phyloP scores from a whole-genome alignment of 1,140 invertebrate genomes.

The Pseudomyrmex flavicornis region DNA sequence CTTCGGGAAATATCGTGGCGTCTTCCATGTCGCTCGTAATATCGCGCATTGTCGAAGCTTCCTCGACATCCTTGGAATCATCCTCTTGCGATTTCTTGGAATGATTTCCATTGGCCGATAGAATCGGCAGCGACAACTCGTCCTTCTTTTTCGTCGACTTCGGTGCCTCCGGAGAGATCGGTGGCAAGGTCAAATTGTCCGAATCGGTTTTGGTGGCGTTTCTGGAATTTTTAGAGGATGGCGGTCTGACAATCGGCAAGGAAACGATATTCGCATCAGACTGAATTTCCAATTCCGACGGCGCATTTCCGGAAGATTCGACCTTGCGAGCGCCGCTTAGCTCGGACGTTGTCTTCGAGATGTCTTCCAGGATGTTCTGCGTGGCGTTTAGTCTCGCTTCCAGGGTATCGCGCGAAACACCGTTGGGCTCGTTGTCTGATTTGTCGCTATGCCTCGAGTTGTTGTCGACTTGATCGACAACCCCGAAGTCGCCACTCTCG shows the following conservation, averaged over 20 bases:
- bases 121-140: constrained; percentile 74
- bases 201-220: constrained; percentile 63
- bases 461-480: not conserved
- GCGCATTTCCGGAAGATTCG: constrained; percentile 31
- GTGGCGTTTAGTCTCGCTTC: constrained; percentile 76
- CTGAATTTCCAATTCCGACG: not conserved
- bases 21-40: constrained; percentile 49
- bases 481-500: not conserved
- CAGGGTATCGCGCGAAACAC: constrained; percentile 56
- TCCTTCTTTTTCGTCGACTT: constrained; percentile 73
- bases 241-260: constrained; percentile 76
- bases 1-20: not conserved
- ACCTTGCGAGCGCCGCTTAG: constrained; percentile 53
- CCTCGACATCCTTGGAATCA: constrained; percentile 17
- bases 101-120: constrained; percentile 64
- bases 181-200: constrained; percentile 76
- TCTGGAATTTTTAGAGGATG: constrained; percentile 62
- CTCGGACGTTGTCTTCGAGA: constrained; percentile 60
- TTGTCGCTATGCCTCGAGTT: constrained; percentile 18
- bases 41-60: constrained; percentile 28
- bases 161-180: constrained; percentile 78
- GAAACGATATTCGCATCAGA: constrained; percentile 69
- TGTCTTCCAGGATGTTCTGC: constrained; percentile 75
- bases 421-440: not conserved
- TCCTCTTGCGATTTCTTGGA: constrained; percentile 36